Evolutionary conservation across 2,888 invertebrate genomes (phyloP).

Genomic region (Xestia c-nigrum): DNA sequence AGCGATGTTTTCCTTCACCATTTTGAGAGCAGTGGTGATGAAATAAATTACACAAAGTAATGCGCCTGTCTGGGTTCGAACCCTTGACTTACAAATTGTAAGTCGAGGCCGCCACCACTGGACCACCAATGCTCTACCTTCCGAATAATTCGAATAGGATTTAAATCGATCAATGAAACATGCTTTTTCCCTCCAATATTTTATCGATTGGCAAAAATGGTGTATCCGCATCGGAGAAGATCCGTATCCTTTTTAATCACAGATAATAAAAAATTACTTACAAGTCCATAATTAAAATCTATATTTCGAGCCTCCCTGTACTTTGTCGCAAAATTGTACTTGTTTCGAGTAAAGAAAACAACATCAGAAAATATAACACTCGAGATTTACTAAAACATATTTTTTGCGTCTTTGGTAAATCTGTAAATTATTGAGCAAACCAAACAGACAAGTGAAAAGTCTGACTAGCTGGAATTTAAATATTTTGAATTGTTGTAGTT

Average conservation of each 20-base stretch:
- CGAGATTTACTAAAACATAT: background rate
- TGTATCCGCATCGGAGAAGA: constrained; percentile 3
- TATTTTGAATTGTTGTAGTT: background rate
- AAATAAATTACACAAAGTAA: no score
- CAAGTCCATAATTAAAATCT: background rate
- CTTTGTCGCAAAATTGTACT: background rate
- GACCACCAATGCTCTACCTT: no score
- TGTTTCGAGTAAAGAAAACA: background rate
- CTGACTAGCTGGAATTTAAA: background rate
- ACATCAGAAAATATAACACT: background rate
- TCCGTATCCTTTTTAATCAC: constrained; percentile 15
- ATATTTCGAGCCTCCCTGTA: background rate
- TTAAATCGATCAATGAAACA: constrained; percentile 4
- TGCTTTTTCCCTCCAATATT: constrained; percentile 29
- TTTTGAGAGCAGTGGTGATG: no score
- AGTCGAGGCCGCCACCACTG: no score
- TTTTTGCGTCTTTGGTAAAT: background rate
- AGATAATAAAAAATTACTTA: background rate
- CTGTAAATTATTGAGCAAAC: background rate
- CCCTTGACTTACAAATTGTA: no score
- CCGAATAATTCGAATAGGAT: background rate
- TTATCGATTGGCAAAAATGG: background rate
- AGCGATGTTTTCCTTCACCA: no score
- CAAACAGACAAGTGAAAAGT: background rate
- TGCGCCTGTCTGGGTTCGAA: no score